Evolutionary conservation across 2,113 vertebrate genomes (phyloP), one percentile per base, ranked within the genome.

Genomic region (Rhipidura dahli): DNA sequence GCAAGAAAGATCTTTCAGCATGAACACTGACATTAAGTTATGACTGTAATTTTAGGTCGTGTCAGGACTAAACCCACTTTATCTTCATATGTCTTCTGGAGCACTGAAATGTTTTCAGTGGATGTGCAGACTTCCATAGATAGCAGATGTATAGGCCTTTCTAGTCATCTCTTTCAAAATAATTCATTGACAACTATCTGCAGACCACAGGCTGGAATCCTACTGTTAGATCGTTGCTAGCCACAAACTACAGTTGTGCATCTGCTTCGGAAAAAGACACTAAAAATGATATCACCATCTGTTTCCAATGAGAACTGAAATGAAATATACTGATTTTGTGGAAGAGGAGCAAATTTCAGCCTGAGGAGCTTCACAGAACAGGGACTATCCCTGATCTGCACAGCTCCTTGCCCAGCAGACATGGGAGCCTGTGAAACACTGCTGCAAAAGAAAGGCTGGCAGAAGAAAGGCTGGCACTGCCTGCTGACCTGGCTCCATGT

Each of bases 241-340:
- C 57, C 94, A 87, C 13, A 5, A 68, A 83, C 56, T 83, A 33
- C 73, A 71, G 63, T 56, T 79, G 53, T 72, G 57, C 70, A 77
- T 95, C 91, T 93, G 71, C 71, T 83, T 92, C 93, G 87, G 59
- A 85, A 76, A 90, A 54, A 79, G 57, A 79, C 78, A 89, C 89
- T 79, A 75, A 76, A 96, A 90, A 65, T 59, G 1, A 4, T 61
- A 94, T 78, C 76, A 31, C 69, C 89, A 90, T 94, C 89, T 92
- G 86, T 78, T 96, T 91, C 68, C 56, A 89, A 57, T 93, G 37
- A 51, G 50, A 65, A 65, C 2, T 76, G 81, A 85, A 73, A 89
- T 76, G 5, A 91, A 94, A 92, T 84, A 68, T 3, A 84, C 49
- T 56, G 87, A 56, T 60, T 87, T 90, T 73, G 60, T 44, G 54